Evolutionary conservation across 2,113 vertebrate species (phyloP).

Genomic region (Pangasianodon hypophthalmus): DNA sequence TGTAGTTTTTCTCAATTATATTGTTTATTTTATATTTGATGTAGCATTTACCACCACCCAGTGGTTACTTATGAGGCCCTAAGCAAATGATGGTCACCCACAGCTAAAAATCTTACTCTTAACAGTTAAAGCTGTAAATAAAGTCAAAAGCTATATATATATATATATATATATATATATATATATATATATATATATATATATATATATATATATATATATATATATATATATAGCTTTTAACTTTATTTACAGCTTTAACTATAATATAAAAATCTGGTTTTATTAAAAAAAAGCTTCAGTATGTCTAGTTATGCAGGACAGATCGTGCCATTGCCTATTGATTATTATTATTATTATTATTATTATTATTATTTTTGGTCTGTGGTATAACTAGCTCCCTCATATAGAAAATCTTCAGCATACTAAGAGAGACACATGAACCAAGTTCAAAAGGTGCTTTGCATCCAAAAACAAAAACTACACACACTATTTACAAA

Average conservation of each 20-base stretch:
- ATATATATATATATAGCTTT: no score
- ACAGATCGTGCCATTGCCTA: background rate
- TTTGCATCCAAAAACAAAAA: background rate
- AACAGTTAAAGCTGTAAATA: background rate
- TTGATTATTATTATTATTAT: background rate
- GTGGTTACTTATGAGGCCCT: background rate
- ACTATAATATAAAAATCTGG: no score
- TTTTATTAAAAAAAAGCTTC: no score
- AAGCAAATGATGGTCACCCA: no score
- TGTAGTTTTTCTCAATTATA: background rate
- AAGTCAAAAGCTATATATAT: no score
- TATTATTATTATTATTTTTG: background rate
- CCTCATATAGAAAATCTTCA: background rate
- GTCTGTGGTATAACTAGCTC: background rate
- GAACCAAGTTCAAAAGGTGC: background rate
- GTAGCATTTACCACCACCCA: conserved; percentile 22
- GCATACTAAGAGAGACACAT: background rate
- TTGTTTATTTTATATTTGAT: background rate
- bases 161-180: no score
- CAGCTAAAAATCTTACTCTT: background rate
- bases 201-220: no score
- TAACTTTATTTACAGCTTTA: no score
- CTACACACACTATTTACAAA: background rate
- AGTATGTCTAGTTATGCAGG: no score
- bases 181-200: no score